Percentiles rank a stretch among this genome's conserved stretches.
phyloP scores from a whole-genome alignment of 2,797 vertebrate genomes.

The Pseudopleuronectes americanus region DNA sequence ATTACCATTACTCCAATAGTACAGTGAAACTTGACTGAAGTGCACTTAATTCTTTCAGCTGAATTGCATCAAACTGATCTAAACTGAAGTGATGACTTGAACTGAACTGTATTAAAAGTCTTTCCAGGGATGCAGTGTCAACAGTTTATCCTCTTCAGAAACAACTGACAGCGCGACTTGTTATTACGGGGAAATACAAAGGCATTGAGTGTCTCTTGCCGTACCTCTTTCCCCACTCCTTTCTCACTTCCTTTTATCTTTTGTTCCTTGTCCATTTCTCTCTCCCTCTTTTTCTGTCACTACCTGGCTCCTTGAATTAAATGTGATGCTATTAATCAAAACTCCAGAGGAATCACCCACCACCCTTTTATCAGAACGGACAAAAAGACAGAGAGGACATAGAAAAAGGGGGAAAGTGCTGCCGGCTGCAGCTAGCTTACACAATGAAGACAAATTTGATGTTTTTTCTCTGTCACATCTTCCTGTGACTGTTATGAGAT shows the following conservation, averaged over 20 bases:
- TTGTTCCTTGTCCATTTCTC: constrained; percentile 11
- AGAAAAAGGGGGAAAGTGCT: constrained; percentile 1
- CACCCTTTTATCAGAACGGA: constrained; percentile 48
- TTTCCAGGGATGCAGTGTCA: constrained; percentile 26
- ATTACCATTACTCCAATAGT: not conserved
- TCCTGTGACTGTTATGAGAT: too few species aligned
- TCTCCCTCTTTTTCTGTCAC: not conserved
- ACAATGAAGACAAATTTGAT: not conserved
- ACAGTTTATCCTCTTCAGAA: constrained; percentile 38
- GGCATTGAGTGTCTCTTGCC: constrained; percentile 26
- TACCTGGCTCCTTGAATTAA: constrained; percentile 39
- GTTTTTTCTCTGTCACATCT: too few species aligned
- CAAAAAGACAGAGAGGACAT: constrained; percentile 4
- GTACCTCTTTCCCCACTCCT: constrained; percentile 6
- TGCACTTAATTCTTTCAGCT: not conserved
- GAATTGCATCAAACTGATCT: not conserved
- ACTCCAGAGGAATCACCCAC: constrained; percentile 45
- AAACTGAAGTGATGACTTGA: constrained; percentile 21
- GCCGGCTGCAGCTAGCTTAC: not conserved
- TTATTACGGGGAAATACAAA: constrained; percentile 36
- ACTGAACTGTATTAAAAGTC: constrained; percentile 23
- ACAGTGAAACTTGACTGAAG: not conserved
- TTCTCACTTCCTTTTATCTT: constrained; percentile 33
- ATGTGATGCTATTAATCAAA: constrained; percentile 70
- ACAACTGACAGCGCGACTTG: constrained; percentile 22